Evolutionary conservation across 2,113 vertebrate species (phyloP), one percentile per base, ranked within the genome.

Genomic region (Pygoscelis adeliae): DNA sequence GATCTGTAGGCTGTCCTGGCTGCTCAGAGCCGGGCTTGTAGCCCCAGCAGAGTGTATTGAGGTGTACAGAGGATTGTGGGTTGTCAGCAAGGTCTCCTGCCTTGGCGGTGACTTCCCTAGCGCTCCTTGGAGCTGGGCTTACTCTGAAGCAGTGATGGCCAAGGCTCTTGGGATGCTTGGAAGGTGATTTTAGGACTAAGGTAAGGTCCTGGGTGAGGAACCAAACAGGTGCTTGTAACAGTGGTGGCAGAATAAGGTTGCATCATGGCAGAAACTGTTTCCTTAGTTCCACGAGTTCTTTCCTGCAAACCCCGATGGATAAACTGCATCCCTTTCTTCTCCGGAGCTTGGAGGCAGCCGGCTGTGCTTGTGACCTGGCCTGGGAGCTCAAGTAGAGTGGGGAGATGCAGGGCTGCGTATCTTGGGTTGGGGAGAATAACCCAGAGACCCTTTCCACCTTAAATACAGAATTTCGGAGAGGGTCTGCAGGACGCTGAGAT

Each of bases 31-130:
- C 34, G 73, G 49, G 40, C 59, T 61, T 34, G 34, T 11, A 42
- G 66, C 72, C 58, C 46, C 30, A 42, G n/a, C 1, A 0, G 30
- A 29, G 22, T 1, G 7, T 21, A 1, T 4, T 40, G 26, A 30
- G 38, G 38, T 13, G 10, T 15, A 10, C 4, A 7, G 52, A 27
- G 50, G 44, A 10, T n/a, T 0, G 0, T 15, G 50, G 56, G 10
- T 32, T 81, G 61, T 32, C 46, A 30, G 69, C 40, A 20, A 76
- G 21, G 77, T 69, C 50, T 78, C 21, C 38, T 83, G 80, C 52
- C n/a, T 27, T 14, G 10, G 19, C 1, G 3, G 26, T 72, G 69
- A 38, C 6, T 66, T 59, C 30, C n/a, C 7, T 13, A 11, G 29
- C 17, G 46, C 63, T 47, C 58, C 71, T 20, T 23, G 29, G 20